Conservation (phyloP, 2,888 invertebrate genomes). For the Bugulina stolonifera region DNA sequence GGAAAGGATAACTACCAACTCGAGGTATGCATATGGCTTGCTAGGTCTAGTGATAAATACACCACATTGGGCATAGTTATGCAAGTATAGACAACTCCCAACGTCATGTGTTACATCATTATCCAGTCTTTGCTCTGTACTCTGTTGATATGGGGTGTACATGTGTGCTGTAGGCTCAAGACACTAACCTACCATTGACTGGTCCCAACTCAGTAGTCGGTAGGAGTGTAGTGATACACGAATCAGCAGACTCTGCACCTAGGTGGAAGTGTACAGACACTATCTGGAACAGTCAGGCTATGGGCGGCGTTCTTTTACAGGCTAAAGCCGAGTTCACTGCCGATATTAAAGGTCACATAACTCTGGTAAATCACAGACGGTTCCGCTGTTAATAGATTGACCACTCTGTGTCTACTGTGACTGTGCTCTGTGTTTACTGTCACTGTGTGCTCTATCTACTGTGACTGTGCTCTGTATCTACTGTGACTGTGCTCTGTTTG, state of each 20-base stretch:
- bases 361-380: conserved; percentile 62
- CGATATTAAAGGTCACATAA: conserved; percentile 76
- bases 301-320: conserved; percentile 54
- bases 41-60: too few species aligned
- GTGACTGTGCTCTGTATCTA: not conserved
- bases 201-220: conserved; percentile 77
- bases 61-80: too few species aligned
- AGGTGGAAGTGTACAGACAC: conserved; percentile 30
- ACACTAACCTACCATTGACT: conserved; percentile 73
- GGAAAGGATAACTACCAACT: not conserved
- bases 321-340: conserved; percentile 83
- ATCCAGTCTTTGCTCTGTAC: too few species aligned
- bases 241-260: conserved; percentile 66
- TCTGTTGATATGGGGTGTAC: too few species aligned
- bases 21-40: too few species aligned
- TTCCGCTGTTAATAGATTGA: too few species aligned
- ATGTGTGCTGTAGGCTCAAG: conserved; percentile 63
- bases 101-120: too few species aligned
- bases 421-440: not conserved
- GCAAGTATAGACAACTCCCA: too few species aligned
- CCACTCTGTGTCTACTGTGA: not conserved
- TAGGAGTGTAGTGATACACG: conserved; percentile 78
- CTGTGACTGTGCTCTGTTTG: not conserved
- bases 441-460: not conserved
- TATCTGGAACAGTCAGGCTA: not conserved